Conservation (phyloP, 1,140 invertebrate genomes). For the Cotesia glomerata region DNA sequence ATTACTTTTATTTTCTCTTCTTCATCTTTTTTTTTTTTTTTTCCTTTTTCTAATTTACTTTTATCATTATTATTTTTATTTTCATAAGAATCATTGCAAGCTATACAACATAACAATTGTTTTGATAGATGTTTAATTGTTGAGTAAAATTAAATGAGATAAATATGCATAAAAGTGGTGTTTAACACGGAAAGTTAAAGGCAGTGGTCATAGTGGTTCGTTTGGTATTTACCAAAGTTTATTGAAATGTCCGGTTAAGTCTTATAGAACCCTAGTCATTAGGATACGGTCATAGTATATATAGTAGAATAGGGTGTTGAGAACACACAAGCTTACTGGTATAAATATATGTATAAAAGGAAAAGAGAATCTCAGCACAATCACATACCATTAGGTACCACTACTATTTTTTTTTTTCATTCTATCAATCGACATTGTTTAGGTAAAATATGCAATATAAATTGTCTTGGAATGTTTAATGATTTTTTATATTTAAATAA, state of each 20-base stretch:
- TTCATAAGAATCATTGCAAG: not conserved
- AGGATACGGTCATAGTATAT: not conserved
- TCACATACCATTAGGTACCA: not conserved
- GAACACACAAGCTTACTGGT: not conserved
- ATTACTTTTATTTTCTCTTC: not conserved
- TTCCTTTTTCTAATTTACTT: not conserved
- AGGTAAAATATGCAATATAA: too few relatives aligned
- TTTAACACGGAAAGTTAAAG: conserved; percentile 43
- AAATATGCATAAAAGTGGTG: not conserved
- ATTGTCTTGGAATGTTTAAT: conserved; percentile 52
- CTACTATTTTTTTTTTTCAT: too few relatives aligned
- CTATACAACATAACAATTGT: conserved; percentile 12
- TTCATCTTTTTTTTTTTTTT: not conserved
- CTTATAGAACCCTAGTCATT: conserved; percentile 46
- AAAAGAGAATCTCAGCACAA: conserved; percentile 13
- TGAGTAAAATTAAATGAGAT: not conserved
- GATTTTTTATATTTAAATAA: conserved; percentile 40
- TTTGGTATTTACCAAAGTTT: conserved; percentile 56
- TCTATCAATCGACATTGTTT: too few relatives aligned
- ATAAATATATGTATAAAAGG: not conserved
- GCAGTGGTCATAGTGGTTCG: conserved; percentile 46
- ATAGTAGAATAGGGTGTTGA: conserved; percentile 20
- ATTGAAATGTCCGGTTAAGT: conserved; percentile 63
- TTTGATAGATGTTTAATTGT: conserved; percentile 4
- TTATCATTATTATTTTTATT: not conserved